phyloP scores from a whole-genome alignment of 1,140 invertebrate genomes.

The Archegozetes longisetosus region DNA sequence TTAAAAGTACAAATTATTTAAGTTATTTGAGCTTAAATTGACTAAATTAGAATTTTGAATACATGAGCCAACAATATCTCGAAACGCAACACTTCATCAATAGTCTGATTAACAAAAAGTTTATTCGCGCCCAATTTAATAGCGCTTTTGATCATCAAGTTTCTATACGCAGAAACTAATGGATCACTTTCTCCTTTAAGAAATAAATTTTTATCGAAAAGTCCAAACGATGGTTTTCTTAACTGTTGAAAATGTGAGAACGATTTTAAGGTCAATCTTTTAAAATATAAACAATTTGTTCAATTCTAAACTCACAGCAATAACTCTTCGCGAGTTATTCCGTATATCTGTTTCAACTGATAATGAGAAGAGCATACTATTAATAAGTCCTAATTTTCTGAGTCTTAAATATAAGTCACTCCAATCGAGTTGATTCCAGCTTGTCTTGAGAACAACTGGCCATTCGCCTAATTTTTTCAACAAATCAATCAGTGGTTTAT shows the following conservation, averaged over 20 bases:
- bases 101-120: not conserved
- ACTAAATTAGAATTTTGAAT: not conserved
- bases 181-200: conserved; percentile 41
- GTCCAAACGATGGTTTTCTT: conserved; percentile 73
- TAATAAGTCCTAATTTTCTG: conserved; percentile 56
- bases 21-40: too few species aligned
- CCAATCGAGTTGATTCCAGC: conserved; percentile 49
- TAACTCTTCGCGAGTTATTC: conserved; percentile 44
- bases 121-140: not conserved
- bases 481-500: not conserved
- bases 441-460: conserved; percentile 61
- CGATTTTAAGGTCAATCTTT: too few species aligned
- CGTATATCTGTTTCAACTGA: conserved; percentile 72
- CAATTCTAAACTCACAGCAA: not conserved
- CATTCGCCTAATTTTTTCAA: conserved; percentile 54
- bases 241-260: conserved; percentile 40
- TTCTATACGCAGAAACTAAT: conserved; percentile 30
- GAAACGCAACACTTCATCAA: not conserved
- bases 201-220: conserved; percentile 55
- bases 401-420: conserved; percentile 63
- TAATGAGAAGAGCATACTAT: conserved; percentile 82
- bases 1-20: too few species aligned
- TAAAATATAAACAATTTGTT: too few species aligned
- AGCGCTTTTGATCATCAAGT: conserved; percentile 27
- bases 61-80: not conserved